A percentile compares a stretch with the other conserved stretches of the same genome.
Evolutionary conservation across 2,797 vertebrate species (phyloP).

Genomic region (Pangasius krempfi): DNA sequence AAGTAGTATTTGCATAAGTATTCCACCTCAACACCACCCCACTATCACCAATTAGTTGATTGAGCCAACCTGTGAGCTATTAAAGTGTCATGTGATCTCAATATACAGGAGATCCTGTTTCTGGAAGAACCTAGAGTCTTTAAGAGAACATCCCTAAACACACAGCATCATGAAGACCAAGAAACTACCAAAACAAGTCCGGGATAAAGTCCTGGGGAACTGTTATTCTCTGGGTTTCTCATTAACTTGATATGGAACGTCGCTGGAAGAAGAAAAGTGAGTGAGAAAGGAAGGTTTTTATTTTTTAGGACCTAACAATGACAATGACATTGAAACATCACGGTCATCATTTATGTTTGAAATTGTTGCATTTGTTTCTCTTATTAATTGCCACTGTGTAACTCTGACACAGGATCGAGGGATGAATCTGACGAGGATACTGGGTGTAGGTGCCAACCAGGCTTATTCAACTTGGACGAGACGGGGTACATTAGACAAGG

Average conservation of each 20-base stretch:
- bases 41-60: too few species aligned
- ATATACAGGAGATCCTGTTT: neutral
- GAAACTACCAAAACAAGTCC: neutral
- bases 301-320: neutral
- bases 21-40: too few species aligned
- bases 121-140: neutral
- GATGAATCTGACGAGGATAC: neutral
- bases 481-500: neutral
- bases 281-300: neutral
- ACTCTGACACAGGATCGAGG: neutral
- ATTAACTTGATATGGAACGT: neutral
- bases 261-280: neutral
- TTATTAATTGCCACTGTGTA: neutral
- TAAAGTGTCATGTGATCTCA: neutral
- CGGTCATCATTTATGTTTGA: neutral
- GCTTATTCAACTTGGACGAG: neutral
- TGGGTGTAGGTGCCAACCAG: neutral
- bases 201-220: neutral
- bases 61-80: too few species aligned
- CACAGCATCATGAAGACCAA: neutral
- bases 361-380: neutral
- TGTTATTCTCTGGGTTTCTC: neutral
- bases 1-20: neutral
- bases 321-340: neutral
- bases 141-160: neutral